Percentiles rank a stretch among this genome's conserved stretches.
Evolutionary conservation across 2,888 invertebrate species (phyloP).

Genomic region (Trisateles emortualis): DNA sequence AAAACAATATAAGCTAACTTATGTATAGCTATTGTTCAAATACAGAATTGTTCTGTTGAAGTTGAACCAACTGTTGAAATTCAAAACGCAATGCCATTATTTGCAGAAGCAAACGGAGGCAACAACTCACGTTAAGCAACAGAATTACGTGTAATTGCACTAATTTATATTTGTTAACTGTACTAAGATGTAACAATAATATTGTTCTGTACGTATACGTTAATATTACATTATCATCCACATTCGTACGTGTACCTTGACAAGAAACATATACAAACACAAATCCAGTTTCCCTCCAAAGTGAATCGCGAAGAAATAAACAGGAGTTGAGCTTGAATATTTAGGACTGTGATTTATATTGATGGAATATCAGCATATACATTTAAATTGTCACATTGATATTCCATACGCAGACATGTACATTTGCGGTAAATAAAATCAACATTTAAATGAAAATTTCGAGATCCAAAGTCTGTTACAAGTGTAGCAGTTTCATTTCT

Average conservation of each 20-base stretch:
- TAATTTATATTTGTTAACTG: background rate
- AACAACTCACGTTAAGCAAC: background rate
- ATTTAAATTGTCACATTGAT: constrained; percentile 56
- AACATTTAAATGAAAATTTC: constrained; percentile 53
- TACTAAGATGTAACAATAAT: background rate
- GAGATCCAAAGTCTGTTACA: constrained; percentile 34
- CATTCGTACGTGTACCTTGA: constrained; percentile 2
- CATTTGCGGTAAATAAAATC: constrained; percentile 48
- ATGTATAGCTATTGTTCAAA: background rate
- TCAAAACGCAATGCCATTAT: constrained; percentile 3
- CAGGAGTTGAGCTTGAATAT: constrained; percentile 47
- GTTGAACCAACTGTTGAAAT: constrained; percentile 4
- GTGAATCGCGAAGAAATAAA: constrained; percentile 38
- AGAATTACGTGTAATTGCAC: background rate
- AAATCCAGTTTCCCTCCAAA: constrained; percentile 24
- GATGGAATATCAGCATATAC: constrained; percentile 46
- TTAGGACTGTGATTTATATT: constrained; percentile 51
- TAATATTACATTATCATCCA: constrained; percentile 1
- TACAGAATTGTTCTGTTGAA: background rate
- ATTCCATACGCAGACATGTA: constrained; percentile 42
- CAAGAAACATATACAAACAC: constrained; percentile 10
- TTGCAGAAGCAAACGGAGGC: background rate
- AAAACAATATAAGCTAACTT: background rate
- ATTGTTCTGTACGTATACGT: background rate
- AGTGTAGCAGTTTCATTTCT: constrained; percentile 60